These are phyloP conservation scores for Alca torda DNA, from an alignment of 2,797 vertebrate species.

Conservation along the genomic window DNA sequence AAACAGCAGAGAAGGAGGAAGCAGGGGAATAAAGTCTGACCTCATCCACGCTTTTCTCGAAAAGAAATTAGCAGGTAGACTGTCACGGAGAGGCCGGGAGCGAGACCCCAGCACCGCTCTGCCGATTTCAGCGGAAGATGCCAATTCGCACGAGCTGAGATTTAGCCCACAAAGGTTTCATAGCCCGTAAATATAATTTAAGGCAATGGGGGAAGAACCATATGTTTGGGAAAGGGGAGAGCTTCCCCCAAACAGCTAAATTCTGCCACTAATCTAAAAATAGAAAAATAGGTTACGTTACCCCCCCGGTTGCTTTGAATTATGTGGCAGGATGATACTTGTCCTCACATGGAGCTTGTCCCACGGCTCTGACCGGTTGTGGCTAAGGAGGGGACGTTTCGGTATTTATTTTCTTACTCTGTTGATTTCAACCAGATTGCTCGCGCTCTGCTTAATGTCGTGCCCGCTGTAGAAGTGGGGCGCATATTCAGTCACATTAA, in stretches of 20 bases:
- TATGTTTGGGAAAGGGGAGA: neutral
- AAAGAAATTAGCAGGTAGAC: conserved; percentile 23
- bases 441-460: conserved; percentile 61
- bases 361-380: neutral
- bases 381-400: neutral
- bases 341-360: neutral
- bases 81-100: neutral
- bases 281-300: neutral
- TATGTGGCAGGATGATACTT: neutral
- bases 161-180: neutral
- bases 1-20: neutral
- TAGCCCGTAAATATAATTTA: conserved; percentile 13
- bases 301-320: neutral
- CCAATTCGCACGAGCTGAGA: neutral
- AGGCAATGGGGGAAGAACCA: neutral
- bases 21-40: neutral
- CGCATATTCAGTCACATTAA: conserved; percentile 63
- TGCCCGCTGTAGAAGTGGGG: conserved; percentile 66
- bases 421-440: conserved; percentile 70
- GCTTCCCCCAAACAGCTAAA: neutral
- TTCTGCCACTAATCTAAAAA: neutral
- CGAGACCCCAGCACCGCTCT: neutral
- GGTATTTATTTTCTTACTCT: conserved; percentile 54
- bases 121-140: neutral
- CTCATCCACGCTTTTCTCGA: neutral